A percentile compares a stretch with the other conserved stretches of the same genome.
Conservation (phyloP, 2,888 invertebrate species). For the Drosophila heteroneura region DNA sequence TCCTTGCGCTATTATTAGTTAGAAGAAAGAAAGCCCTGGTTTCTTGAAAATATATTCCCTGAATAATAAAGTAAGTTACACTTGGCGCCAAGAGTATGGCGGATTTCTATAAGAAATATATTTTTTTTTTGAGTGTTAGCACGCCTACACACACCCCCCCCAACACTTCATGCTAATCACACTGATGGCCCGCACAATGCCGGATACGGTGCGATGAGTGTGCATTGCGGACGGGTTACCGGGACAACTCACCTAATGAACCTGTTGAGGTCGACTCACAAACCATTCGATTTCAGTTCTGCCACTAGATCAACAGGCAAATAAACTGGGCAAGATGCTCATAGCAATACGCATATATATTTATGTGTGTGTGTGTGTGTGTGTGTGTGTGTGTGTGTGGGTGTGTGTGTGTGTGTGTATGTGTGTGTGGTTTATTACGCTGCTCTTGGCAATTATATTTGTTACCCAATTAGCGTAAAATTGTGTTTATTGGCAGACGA, state of each 20-base stretch:
- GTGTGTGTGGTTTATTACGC: constrained; percentile 78
- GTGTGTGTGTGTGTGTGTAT: constrained; percentile 24
- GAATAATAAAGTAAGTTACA: neutral
- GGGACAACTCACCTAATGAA: constrained; percentile 75
- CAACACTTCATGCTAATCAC: constrained; percentile 62
- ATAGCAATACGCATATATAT: constrained; percentile 54
- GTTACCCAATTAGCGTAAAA: constrained; percentile 83
- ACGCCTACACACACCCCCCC: neutral
- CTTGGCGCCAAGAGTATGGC: neutral
- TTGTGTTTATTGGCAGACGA: constrained; percentile 81
- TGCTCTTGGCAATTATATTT: constrained; percentile 83
- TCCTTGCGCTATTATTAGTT: too few species aligned
- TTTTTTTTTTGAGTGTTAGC: neutral
- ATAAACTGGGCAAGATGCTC: constrained; percentile 37
- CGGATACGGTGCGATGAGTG: neutral
- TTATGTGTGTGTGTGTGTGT: constrained; percentile 32
- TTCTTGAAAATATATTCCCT: neutral
- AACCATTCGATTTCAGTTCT: constrained; percentile 40
- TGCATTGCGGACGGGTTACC: constrained; percentile 46
- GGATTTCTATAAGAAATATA: neutral
- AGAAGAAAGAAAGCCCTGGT: neutral
- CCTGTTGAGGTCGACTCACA: constrained; percentile 71
- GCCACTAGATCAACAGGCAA: constrained; percentile 48
- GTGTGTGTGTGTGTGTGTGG: constrained; percentile 23
- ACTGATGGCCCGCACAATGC: constrained; percentile 32